Evolutionary conservation across 2,888 invertebrate species (phyloP), one percentile per base, ranked within the genome.

Genomic region (Onchidella celtica): DNA sequence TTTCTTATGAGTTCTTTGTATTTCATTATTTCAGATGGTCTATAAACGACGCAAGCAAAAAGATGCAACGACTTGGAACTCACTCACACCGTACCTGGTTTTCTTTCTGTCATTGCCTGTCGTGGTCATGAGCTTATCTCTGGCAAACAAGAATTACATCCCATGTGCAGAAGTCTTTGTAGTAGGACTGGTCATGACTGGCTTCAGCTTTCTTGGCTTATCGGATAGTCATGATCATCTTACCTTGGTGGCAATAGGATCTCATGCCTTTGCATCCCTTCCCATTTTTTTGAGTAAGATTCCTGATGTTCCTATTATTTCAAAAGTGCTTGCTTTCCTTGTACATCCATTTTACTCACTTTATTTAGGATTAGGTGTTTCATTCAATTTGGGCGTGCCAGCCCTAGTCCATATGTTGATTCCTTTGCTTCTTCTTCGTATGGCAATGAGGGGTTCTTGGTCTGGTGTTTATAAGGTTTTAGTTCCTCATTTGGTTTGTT

Each of bases 121-220:
- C 0, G 96, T 97, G 93, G 94, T 97, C 70, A 95, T 97, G 85
- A 94, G 97, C 0, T 97, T 97, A 91, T 97, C 97, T 0, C 94
- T 97, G 34, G 96, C 97, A 73, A 95, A 96, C 4, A 95, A 96
- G 2, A 95, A 95, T 83, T 97, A 96, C 96, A 95, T 97, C 24
- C 96, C 97, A 0, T 96, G 97, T 90, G 97, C 97, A 0, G 97
- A 97, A 92, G 95, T 97, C 36, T 96, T 96, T 4, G 95, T 97
- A 0, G 77, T 92, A 11, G 83, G 87, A 6, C 69, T 84, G 2
- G 86, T 90, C 21, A 88, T 92, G 63, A 86, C 91, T 24, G 88
- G 88, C 2, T 84, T 91, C 40, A 90, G 91, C 77, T 92, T 92
- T 81, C 81, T 90, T 70, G 92, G 90, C 0, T 87, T 92, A 6